Base-by-base conservation (phyloP, 2,888 invertebrate species). In the Hyppa rectilinea region DNA sequence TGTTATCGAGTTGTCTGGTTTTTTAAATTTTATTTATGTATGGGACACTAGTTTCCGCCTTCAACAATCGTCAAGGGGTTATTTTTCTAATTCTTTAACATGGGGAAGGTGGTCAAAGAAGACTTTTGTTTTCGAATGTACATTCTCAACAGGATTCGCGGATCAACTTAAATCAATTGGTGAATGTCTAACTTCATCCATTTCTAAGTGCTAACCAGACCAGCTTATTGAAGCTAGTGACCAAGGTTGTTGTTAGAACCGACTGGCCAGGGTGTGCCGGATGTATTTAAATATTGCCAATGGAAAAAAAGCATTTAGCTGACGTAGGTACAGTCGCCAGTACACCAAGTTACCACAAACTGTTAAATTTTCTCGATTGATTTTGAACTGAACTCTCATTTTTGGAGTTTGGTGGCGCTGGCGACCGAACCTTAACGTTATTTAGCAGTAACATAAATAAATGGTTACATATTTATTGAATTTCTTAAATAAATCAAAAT, bases 81-180 rank as follows among this genome's bases (percentile, higher is more conserved):
- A n/a, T n/a, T n/a, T n/a, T n/a, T n/a, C n/a, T n/a, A n/a, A n/a
- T n/a, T n/a, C n/a, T n/a, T n/a, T n/a, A n/a, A n/a, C n/a, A n/a
- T n/a, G n/a, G n/a, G n/a, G n/a, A n/a, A 36, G 1, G 36, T 9
- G 36, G 36, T 36, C 36, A 36, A 36, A 9, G 43, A 43, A 3
- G n/a, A 23, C 9, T 62, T 62, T 50, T 73, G 45, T 38, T 4
- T 29, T 56, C 12, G 29, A 76, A 23, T 68, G 58, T 68, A 75
- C 68, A 75, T 61, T 66, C n/a, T 23, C 23, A 20, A 67, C 34
- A 56, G 67, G 56, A 58, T 62, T 12, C 29, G 31, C 14, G 43
- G 45, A 45, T 62, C 45, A 67, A 49, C 17, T 17, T 29, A 4
- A 56, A 43, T 49, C 49, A 60, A 75, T 60, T 65, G 47, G 65